Evolutionary conservation across 2,113 vertebrate genomes (phyloP), one percentile per base, ranked within the genome.

Genomic region (Haemorhous mexicanus): DNA sequence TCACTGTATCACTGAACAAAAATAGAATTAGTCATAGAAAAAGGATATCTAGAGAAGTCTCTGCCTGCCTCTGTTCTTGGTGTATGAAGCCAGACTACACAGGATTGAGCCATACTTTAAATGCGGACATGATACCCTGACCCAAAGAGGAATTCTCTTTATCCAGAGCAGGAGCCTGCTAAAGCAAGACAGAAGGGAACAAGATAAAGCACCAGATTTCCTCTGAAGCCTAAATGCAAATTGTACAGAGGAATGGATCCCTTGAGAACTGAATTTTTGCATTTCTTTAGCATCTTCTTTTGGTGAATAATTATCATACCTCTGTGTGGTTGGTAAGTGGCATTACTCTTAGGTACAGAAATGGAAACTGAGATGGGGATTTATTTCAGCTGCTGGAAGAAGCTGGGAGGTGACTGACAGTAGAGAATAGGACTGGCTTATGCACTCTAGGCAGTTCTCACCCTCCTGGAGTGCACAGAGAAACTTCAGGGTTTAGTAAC

Each of bases 1-100:
- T 95, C 93, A 56, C 89, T 94, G 69, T 95, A 91, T 94, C 87
- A 49, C 66, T 26, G 84, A 95, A 47, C 84, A 91, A 94, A 96
- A 96, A 96, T 92, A 95, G 79, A 95, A 91, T 97, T 95, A 95
- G 66, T 14, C 46, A 28, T 20, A 50, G 80, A 72, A 90, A 88
- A 90, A 47, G 41, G 28, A 3, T 93, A 61, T 92, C 55, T 77
- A 68, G 72, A 76, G 76, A 77, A 93, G 85, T 68, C 43, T 92
- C 47, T 84, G 77, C 53, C 62, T 85, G 66, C 43, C 53, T 83
- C 39, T 61, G 37, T 70, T 72, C 44, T 95, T 30, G 35, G 24
- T 68, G 2, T 59, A 11, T 43, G 84, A 82, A 67, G 75, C 52
- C 17, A 56, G 58, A 68, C 41, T 61, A 53, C 58, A 21, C 14